Conservation (phyloP, 2,113 vertebrate genomes). For the Trogon surrucura region DNA sequence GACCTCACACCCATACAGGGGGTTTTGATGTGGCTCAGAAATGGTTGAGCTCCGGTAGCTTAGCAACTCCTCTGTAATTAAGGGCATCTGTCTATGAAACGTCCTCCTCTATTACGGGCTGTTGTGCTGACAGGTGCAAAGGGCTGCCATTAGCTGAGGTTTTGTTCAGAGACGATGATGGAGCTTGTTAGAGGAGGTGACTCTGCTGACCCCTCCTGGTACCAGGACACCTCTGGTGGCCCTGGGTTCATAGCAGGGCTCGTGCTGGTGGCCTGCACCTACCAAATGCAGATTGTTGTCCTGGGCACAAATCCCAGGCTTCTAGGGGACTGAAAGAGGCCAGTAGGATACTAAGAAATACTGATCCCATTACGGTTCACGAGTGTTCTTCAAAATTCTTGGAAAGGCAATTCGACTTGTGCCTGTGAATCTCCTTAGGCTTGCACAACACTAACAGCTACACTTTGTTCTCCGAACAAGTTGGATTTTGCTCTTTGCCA, state of each 20-base stretch:
- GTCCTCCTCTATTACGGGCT: not conserved
- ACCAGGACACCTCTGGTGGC: not conserved
- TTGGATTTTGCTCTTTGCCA: not conserved
- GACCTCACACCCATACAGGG: not conserved
- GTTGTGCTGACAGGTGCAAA: not conserved
- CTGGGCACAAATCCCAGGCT: not conserved
- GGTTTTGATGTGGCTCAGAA: not conserved
- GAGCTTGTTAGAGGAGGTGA: not conserved
- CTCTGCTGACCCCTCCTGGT: not conserved
- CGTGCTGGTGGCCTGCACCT: not conserved
- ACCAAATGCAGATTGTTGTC: not conserved
- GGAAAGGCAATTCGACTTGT: not conserved
- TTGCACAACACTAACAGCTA: not conserved
- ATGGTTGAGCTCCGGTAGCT: not conserved
- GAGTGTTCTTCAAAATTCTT: conserved; percentile 6
- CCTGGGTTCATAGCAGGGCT: not conserved
- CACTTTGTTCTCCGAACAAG: not conserved
- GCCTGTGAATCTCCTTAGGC: not conserved
- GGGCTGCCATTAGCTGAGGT: not conserved
- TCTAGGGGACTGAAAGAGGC: not conserved
- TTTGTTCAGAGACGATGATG: not conserved
- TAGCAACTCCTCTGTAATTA: not conserved
- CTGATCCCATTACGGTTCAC: not conserved
- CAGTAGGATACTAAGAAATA: not conserved
- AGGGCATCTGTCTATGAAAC: not conserved